Conservation (phyloP, 2,888 invertebrate genomes). For the Eurois occulta region DNA sequence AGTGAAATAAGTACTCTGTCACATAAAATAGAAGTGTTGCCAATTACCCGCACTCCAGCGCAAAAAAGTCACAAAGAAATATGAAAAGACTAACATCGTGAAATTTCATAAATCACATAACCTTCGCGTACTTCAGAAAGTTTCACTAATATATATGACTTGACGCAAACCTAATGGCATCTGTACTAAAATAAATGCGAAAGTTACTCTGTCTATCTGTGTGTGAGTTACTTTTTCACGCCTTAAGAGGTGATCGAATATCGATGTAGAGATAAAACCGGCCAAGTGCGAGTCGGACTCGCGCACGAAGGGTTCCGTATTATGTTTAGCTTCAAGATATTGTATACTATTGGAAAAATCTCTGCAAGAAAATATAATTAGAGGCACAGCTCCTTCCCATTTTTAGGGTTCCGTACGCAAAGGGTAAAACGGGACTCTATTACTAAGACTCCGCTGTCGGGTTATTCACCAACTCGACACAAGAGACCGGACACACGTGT, state of each 20-base stretch:
- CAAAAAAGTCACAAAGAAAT: conserved; percentile 29
- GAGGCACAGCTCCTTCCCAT: no score
- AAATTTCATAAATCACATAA: conserved; percentile 43
- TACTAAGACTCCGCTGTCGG: no score
- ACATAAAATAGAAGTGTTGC: conserved; percentile 11
- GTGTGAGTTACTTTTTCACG: background rate
- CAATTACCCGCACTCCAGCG: conserved; percentile 26
- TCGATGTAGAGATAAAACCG: background rate
- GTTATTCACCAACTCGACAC: no score
- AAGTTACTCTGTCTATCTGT: background rate
- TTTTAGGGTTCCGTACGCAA: no score
- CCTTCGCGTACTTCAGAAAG: conserved; percentile 53
- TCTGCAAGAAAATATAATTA: no score
- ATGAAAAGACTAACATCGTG: conserved; percentile 17
- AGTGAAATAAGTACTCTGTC: conserved; percentile 9
- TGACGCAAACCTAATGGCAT: conserved; percentile 23
- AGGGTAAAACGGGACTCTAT: no score
- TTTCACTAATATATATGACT: conserved; percentile 38
- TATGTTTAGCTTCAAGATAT: no score
- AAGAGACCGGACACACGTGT: no score
- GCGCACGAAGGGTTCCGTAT: no score
- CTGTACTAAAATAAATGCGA: background rate
- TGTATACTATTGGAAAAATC: no score
- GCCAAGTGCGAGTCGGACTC: no score
- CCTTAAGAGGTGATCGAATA: background rate